phyloP scores from a whole-genome alignment of 2,113 vertebrate species.

The Centropus unirufus region DNA sequence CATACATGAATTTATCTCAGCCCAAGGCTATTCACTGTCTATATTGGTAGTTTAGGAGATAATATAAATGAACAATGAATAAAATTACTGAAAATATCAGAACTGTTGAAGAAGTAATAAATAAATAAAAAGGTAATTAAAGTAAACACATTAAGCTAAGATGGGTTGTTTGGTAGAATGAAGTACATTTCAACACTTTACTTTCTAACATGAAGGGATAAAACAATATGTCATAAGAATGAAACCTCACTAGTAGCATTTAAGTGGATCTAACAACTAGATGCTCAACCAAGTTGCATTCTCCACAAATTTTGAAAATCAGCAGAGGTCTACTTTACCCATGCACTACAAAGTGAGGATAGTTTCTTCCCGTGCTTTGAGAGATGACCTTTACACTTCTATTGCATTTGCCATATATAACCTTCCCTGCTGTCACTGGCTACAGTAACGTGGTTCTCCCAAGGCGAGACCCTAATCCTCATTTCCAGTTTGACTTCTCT shows the following conservation, averaged over 20 bases:
- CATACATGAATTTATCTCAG: neutral
- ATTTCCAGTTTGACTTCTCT: neutral
- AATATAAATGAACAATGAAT: neutral
- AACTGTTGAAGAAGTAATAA: neutral
- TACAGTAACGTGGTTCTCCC: neutral
- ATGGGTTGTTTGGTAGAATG: neutral
- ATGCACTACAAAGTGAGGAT: neutral
- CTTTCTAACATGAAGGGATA: neutral
- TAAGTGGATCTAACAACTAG: neutral
- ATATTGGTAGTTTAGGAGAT: neutral
- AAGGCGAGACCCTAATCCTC: neutral
- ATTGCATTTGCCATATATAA: neutral
- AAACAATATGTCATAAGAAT: neutral
- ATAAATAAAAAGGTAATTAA: neutral
- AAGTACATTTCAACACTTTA: neutral
- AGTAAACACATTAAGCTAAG: neutral
- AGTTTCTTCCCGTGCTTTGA: neutral
- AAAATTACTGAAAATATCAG: neutral
- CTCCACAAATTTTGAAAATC: neutral
- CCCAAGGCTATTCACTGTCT: neutral
- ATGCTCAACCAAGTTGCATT: neutral
- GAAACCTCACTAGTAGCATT: neutral
- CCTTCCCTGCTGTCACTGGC: neutral
- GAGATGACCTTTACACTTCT: neutral
- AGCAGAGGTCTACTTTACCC: neutral